A percentile compares a stretch with the other conserved stretches of the same genome.
Evolutionary conservation across 2,113 vertebrate species (phyloP).

Genomic region (Opisthocomus hoazin): DNA sequence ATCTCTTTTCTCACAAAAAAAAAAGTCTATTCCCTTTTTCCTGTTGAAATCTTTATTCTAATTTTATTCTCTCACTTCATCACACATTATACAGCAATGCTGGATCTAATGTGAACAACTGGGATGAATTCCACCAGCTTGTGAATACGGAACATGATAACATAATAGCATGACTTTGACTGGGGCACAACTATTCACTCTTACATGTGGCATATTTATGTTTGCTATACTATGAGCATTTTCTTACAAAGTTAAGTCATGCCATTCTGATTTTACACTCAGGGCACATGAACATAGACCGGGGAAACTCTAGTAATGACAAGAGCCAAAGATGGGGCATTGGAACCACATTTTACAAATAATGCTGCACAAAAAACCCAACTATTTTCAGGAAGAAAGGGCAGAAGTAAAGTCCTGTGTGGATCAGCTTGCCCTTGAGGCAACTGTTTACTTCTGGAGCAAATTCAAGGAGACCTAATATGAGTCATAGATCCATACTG

Average conservation of each 20-base stretch:
- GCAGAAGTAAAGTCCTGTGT: neutral
- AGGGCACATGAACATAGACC: neutral
- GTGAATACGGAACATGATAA: neutral
- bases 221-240: neutral
- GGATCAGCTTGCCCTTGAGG: neutral
- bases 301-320: neutral
- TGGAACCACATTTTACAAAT: neutral
- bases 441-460: neutral
- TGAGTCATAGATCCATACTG: neutral
- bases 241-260: neutral
- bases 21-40: neutral
- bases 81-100: neutral
- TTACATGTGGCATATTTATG: neutral
- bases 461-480: neutral
- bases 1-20: neutral
- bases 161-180: neutral
- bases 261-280: neutral
- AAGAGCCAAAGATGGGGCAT: neutral
- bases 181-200: neutral
- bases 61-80: neutral
- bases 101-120: neutral
- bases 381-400: neutral
- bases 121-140: neutral
- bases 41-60: neutral
- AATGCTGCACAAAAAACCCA: neutral